Conservation (phyloP, 1,140 invertebrate genomes). For the Holotrichia oblita region DNA sequence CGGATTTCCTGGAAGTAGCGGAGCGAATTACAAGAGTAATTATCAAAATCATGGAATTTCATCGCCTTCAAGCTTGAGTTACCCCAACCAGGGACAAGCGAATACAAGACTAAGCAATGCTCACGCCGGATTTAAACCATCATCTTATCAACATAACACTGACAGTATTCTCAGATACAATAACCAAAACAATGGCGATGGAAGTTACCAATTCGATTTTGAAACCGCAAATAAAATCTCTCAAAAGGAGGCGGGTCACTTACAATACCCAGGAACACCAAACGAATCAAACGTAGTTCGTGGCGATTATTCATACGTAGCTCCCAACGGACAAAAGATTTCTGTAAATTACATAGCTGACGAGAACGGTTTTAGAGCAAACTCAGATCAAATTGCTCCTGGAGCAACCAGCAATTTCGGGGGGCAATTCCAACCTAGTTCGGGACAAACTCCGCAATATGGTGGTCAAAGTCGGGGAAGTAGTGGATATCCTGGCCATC, state of each 20-base stretch:
- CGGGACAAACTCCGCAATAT: not conserved
- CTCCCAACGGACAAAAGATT: conserved; percentile 62
- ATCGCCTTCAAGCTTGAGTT: not conserved
- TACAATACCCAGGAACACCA: conserved; percentile 65
- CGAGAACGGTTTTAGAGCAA: conserved; percentile 48
- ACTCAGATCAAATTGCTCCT: conserved; percentile 43
- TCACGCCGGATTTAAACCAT: not conserved
- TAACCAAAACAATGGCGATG: conserved; percentile 65
- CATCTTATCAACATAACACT: not conserved
- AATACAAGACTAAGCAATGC: not conserved
- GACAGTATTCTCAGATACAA: conserved; percentile 61
- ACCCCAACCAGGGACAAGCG: not conserved
- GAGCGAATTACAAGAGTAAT: not conserved
- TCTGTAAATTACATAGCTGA: conserved; percentile 44
- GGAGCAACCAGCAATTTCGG: not conserved
- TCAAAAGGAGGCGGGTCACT: conserved; percentile 61
- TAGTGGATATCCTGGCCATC: no score
- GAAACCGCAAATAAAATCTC: conserved; percentile 66
- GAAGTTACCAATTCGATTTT: conserved; percentile 64
- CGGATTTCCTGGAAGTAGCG: not conserved
- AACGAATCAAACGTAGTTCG: conserved; percentile 66
- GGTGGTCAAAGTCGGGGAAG: not conserved
- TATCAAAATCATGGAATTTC: conserved; percentile 6
- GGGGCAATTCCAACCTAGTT: not conserved
- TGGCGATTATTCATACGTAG: conserved; percentile 70